Conservation (phyloP, 2,888 invertebrate species). For the Dynastes grantii region DNA sequence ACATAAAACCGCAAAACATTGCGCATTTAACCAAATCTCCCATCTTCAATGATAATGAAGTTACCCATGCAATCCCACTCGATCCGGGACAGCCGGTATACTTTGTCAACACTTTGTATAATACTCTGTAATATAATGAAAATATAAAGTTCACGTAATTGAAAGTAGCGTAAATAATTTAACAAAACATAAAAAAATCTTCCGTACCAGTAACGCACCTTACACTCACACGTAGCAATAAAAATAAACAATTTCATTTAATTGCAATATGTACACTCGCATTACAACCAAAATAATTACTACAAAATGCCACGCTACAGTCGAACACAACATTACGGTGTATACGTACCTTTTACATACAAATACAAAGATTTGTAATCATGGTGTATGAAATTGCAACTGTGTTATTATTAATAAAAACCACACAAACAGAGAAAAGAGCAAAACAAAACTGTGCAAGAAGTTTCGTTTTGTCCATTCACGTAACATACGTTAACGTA, state of each 20-base stretch:
- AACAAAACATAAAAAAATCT: neutral
- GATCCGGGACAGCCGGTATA: too few relatives aligned
- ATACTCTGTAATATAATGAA: too few relatives aligned
- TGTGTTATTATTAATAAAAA: conserved; percentile 21
- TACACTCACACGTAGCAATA: too few relatives aligned
- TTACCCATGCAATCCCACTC: too few relatives aligned
- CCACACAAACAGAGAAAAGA: conserved; percentile 10
- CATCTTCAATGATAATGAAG: too few relatives aligned
- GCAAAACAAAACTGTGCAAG: conserved; percentile 21
- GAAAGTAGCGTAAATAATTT: neutral
- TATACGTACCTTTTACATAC: too few relatives aligned
- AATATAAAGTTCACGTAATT: neutral
- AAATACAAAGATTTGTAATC: conserved; percentile 17
- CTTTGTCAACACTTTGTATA: too few relatives aligned
- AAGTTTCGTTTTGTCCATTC: conserved; percentile 4
- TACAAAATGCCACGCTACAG: neutral
- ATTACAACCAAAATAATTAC: neutral
- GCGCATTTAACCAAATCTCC: too few relatives aligned
- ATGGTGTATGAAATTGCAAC: conserved; percentile 45
- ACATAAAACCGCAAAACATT: too few relatives aligned
- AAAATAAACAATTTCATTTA: conserved; percentile 34
- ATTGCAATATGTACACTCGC: neutral
- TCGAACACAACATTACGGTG: neutral
- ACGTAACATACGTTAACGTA: conserved; percentile 14
- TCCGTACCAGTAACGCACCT: conserved; percentile 1